Evolutionary conservation across 2,888 invertebrate genomes (phyloP), one percentile per base, ranked within the genome.

Genomic region (Torymus tubicola): DNA sequence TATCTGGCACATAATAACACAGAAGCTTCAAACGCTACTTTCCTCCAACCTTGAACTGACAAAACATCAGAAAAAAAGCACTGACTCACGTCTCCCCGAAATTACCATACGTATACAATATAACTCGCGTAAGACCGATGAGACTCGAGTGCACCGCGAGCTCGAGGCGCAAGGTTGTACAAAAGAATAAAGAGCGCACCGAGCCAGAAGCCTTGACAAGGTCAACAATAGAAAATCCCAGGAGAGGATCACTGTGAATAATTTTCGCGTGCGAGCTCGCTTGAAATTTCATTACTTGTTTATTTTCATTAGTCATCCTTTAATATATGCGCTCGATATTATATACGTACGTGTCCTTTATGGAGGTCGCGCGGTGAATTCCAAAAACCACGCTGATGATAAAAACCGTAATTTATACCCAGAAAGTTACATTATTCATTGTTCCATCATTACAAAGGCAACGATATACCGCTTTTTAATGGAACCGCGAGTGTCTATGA

Each of bases 101-200:
- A 64, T 73, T 63, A 64, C 57, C 73, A 73, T 64, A 55, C 42
- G 42, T 12, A 31, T 12, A 31, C 42, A 14, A 24, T 24, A 55
- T 73, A 64, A 64, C 24, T 73, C 61, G 53, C 55, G 12, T 3
- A 24, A 55, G 12, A 42, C 42, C 14, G n/a, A 55, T 53, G 31
- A 24, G 42, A 5, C 42, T 42, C 42, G 8, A 42, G 42, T 42
- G 42, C 42, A 24, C 53, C n/a, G 12, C n/a, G 42, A 18, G 50
- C 14, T 24, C 13, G 14, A 18, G 52, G 10, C 10, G 64, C 13
- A 57, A 42, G 10, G 42, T 42, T 42, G 42, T 73, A 55, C 31
- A 64, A n/a, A 60, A 73, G 63, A 55, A 73, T 31, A 55, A 55
- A 64, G 21, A 55, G 24, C 55, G 4, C 42, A 42, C 42, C 42